phyloP scores from a whole-genome alignment of 2,113 vertebrate genomes.

The Melanerpes formicivorus region DNA sequence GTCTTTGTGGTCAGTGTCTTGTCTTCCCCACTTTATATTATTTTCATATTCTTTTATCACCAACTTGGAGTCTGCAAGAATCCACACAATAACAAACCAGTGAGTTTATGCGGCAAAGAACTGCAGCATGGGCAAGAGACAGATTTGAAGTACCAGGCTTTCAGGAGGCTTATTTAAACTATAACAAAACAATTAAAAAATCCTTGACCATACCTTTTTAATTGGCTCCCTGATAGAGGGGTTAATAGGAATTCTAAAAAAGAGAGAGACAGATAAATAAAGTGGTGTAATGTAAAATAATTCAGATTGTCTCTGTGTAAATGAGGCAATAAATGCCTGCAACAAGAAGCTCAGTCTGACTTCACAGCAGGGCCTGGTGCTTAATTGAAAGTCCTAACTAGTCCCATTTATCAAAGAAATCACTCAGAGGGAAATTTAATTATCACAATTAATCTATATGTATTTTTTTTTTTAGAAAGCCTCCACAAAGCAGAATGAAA shows the following conservation, averaged over 20 bases:
- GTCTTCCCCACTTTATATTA: background rate
- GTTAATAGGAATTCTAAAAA: conserved; percentile 55
- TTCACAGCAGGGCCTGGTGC: conserved; percentile 61
- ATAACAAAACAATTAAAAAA: conserved; percentile 40
- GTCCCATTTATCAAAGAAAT: conserved; percentile 71
- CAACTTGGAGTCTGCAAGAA: background rate
- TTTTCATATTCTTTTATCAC: conserved; percentile 28
- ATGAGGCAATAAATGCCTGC: conserved; percentile 69
- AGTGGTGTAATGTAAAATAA: conserved; percentile 54
- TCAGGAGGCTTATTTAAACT: conserved; percentile 1
- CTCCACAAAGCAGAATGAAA: background rate
- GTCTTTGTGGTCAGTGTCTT: background rate
- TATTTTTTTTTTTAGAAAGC: conserved; percentile 32
- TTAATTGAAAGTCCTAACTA: conserved; percentile 74
- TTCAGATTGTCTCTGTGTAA: conserved; percentile 59
- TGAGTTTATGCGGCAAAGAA: background rate
- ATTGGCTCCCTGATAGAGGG: conserved; percentile 48
- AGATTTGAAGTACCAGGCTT: background rate
- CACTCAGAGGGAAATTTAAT: conserved; percentile 69
- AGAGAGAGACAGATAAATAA: conserved; percentile 40
- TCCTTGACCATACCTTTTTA: conserved; percentile 48
- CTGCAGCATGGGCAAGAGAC: background rate
- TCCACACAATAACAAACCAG: background rate
- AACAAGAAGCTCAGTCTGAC: conserved; percentile 55
- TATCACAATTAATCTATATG: conserved; percentile 66